phyloP scores from a whole-genome alignment of 2,888 invertebrate species.

The Chalcosyrphus nemorum region DNA sequence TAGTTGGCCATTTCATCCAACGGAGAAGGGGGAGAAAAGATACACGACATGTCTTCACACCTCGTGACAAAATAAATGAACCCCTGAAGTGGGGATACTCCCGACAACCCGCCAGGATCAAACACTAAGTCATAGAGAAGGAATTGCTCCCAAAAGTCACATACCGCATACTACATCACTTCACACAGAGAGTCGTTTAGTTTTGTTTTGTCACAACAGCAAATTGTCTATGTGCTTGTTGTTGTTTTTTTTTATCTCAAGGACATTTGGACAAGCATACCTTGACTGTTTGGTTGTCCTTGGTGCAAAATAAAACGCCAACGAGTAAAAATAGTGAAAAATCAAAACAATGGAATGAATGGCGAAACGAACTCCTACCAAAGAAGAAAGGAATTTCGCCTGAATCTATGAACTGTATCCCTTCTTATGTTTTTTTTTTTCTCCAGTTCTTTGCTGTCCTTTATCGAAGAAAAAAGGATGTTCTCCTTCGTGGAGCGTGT shows the following conservation, averaged over 20 bases:
- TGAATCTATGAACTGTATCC: neutral
- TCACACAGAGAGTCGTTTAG: neutral
- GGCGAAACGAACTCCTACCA: neutral
- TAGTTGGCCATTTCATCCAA: neutral
- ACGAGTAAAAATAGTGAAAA: neutral
- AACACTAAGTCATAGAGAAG: slow-evolving; percentile 24
- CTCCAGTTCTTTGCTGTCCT: neutral
- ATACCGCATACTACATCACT: slow-evolving; percentile 12
- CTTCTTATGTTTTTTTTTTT: neutral
- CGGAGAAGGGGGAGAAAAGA: neutral
- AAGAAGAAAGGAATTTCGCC: slow-evolving; percentile 10
- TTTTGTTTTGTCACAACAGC: neutral
- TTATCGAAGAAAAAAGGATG: neutral
- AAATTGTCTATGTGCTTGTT: neutral
- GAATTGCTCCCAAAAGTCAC: slow-evolving; percentile 59
- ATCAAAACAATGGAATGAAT: slow-evolving; percentile 8
- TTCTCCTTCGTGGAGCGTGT: slow-evolving; percentile 10
- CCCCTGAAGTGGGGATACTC: neutral
- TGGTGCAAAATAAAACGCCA: neutral
- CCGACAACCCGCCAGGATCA: neutral
- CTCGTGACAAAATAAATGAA: neutral
- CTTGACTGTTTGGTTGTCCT: slow-evolving; percentile 2
- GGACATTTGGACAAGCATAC: slow-evolving; percentile 11
- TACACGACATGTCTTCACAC: neutral
- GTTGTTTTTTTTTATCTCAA: neutral